Evolutionary conservation across 1,140 invertebrate genomes (phyloP), one percentile per base, ranked within the genome.

Genomic region (Akabosia matsudoensis): DNA sequence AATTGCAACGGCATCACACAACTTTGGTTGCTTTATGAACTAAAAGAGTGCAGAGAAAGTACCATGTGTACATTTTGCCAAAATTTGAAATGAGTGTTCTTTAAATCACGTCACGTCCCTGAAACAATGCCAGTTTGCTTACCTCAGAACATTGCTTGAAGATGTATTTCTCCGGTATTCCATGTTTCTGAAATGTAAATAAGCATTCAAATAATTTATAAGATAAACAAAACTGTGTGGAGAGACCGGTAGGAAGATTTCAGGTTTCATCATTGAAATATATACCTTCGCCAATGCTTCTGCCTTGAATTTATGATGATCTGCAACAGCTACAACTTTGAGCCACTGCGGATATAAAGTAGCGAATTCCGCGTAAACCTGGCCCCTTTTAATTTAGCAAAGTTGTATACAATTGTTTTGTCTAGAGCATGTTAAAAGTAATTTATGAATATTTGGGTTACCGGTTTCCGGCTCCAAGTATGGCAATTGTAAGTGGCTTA

Each of bases 1-100:
- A 75, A 87, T 85, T 28, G 86, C 83, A 18, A 84, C 86, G 80
- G 83, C 83, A 78, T 87, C 86, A 26, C 85, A 84, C 81, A 87
- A 80, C 77, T 84, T 85, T 0, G 83, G 82, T 34, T 33, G 75
- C n/a, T 82, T 75, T 16, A 78, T 79, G 4, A 83, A 81, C 51
- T 84, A 45, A 45, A 45, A 45, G 7, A 45, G 7, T 45, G 37
- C 34, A 78, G 37, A 52, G n/a, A 54, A 74, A 37, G 13, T n/a
- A 74, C 18, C 26, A 54, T 52, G 18, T 33, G 18, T 13, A 33
- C 71, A 37, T 45, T 37, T 7, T 73, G 45, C 1, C n/a, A 51
- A 51, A 51, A 51, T 51, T 51, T 51, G 54, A 24, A 10, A 61
- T 24, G 14, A 13, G 13, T 61, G 52, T 56, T 54, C 14, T 26